These are phyloP conservation scores for Drosophila infuscata DNA, from an alignment of 2,888 invertebrate species.

Conservation along the genomic window DNA sequence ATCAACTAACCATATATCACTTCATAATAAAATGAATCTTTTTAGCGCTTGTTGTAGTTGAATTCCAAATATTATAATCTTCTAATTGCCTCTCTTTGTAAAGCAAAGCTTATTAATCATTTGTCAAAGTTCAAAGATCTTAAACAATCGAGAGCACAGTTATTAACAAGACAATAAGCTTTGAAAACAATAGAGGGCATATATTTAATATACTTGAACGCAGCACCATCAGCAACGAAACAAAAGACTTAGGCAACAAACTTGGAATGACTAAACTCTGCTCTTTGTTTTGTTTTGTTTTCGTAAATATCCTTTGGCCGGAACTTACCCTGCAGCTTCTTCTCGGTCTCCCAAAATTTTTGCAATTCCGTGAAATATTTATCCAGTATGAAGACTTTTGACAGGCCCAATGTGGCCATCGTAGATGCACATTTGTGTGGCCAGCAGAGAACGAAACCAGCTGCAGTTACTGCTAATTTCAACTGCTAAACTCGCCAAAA, in stretches of 20 bases:
- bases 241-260: conserved; percentile 67
- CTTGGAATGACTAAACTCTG: conserved; percentile 12
- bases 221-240: conserved; percentile 2
- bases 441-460: conserved; percentile 40
- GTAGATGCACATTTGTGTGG: conserved; percentile 84
- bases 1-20: not conserved
- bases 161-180: conserved; percentile 16
- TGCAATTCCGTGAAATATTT: conserved; percentile 98
- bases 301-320: conserved; percentile 3
- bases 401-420: conserved; percentile 98
- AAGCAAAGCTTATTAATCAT: not conserved
- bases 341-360: conserved; percentile 98
- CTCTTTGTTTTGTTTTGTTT: not conserved
- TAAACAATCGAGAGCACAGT: conserved; percentile 12
- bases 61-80: not conserved
- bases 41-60: not conserved
- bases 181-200: conserved; percentile 27
- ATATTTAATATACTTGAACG: not conserved
- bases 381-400: conserved; percentile 98
- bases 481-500: conserved; percentile 34
- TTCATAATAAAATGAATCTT: not conserved
- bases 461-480: conserved; percentile 29
- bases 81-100: not conserved
- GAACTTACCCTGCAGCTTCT: conserved; percentile 95
- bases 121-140: conserved; percentile 27